Evolutionary conservation across 2,113 vertebrate genomes (phyloP).

Genomic region (Nipponia nippon): DNA sequence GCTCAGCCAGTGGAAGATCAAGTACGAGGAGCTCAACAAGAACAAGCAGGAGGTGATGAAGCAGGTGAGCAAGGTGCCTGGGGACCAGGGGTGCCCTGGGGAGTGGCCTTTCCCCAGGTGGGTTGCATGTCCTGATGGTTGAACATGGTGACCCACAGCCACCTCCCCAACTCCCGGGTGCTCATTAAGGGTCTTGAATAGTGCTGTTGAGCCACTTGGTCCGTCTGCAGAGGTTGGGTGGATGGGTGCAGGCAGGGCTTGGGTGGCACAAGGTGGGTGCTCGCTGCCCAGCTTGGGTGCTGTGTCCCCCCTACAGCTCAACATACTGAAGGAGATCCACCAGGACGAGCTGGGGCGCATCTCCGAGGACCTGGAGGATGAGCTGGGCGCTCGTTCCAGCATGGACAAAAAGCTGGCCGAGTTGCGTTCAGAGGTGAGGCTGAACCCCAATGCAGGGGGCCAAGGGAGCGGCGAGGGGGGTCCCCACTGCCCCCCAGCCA

Average conservation of each 20-base stretch:
- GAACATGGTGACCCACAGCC: neutral
- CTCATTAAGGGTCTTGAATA: neutral
- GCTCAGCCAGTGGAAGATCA: slow-evolving; percentile 94
- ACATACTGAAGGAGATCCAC: slow-evolving; percentile 92
- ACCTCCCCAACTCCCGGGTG: neutral
- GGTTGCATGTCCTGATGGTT: neutral
- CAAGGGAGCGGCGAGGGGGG: fast-evolving
- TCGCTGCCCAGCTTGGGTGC: neutral
- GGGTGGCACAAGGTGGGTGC: neutral
- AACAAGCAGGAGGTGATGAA: slow-evolving; percentile 92
- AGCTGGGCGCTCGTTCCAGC: slow-evolving; percentile 89
- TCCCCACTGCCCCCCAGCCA: neutral
- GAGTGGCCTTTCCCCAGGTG: neutral
- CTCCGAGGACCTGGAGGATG: slow-evolving; percentile 94
- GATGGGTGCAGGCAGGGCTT: neutral
- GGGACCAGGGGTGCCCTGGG: neutral
- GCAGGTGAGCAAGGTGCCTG: slow-evolving; percentile 77
- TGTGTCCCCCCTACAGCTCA: slow-evolving; percentile 74
- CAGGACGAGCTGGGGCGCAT: slow-evolving; percentile 96
- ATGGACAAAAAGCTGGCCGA: slow-evolving; percentile 98
- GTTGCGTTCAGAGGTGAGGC: slow-evolving; percentile 87
- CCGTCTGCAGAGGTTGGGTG: fast-evolving
- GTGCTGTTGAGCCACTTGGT: neutral
- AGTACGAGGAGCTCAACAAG: slow-evolving; percentile 94
- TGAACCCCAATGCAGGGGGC: fast-evolving